Evolutionary conservation across 1,140 invertebrate species (phyloP), one percentile per base, ranked within the genome.

Genomic region (Macrocentrus cingulum): DNA sequence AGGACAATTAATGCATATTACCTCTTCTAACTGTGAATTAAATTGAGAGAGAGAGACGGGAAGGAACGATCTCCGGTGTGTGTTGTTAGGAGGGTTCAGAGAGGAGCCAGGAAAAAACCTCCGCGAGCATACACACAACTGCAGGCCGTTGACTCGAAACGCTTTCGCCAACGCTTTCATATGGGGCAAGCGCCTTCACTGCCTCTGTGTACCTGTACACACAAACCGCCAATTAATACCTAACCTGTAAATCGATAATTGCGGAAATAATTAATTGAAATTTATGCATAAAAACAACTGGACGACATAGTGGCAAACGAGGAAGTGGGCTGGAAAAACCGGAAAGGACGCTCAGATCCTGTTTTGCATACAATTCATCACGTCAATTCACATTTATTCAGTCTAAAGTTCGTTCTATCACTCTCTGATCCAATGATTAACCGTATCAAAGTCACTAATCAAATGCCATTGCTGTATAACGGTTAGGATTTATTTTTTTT

Each of bases 351-450:
- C 29, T 23, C 2, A 25, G 29, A 23, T 48, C 5, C 19, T 13
- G 22, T 59, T 73, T 70, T 71, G 62, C 67, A 68, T 71, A 75
- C 67, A 73, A 73, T 75, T n/a, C n/a, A n/a, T n/a, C n/a, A n/a
- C n/a, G n/a, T n/a, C n/a, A n/a, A n/a, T n/a, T n/a, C n/a, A n/a
- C n/a, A n/a, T n/a, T n/a, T n/a, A n/a, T n/a, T n/a, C n/a, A n/a
- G n/a, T n/a, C n/a, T n/a, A n/a, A n/a, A n/a, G n/a, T n/a, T n/a
- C n/a, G n/a, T n/a, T n/a, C n/a, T n/a, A n/a, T n/a, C n/a, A n/a
- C n/a, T n/a, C n/a, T n/a, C n/a, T n/a, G n/a, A n/a, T n/a, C n/a
- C n/a, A n/a, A n/a, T n/a, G n/a, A n/a, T n/a, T n/a, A n/a, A n/a
- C n/a, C n/a, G n/a, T n/a, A n/a, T n/a, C n/a, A n/a, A n/a, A n/a